These are phyloP conservation scores for Phoxinus dragarum DNA, from an alignment of 2,797 vertebrate genomes.

Conservation along the genomic window DNA sequence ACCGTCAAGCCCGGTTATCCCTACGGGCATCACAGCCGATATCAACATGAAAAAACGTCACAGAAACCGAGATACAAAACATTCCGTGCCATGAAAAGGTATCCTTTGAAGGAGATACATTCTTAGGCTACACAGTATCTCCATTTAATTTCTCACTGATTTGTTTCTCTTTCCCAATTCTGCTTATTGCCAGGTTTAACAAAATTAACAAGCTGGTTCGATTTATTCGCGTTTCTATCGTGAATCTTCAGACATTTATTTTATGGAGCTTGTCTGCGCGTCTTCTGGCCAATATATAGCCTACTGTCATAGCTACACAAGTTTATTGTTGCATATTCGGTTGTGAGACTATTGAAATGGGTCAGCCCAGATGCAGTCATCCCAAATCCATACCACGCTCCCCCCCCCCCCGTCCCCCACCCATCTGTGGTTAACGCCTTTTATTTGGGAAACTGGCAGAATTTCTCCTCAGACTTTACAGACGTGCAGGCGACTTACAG, in stretches of 20 bases:
- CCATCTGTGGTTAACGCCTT: conserved; percentile 35
- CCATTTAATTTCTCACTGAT: neutral
- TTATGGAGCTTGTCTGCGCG: conserved; percentile 65
- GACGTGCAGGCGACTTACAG: neutral
- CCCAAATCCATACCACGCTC: neutral
- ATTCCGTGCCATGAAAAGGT: conserved; percentile 17
- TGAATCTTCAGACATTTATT: conserved; percentile 63
- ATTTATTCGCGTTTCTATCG: neutral
- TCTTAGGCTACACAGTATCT: neutral
- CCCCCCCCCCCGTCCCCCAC: conserved; percentile 4
- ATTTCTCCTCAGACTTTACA: conserved; percentile 6
- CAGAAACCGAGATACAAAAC: conserved; percentile 32
- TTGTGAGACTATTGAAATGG: conserved; percentile 6
- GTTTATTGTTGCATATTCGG: neutral
- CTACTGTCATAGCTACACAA: neutral
- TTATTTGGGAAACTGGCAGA: conserved; percentile 3
- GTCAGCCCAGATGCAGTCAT: neutral
- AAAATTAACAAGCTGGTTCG: neutral
- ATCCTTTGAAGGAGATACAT: neutral
- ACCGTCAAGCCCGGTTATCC: conserved; percentile 56
- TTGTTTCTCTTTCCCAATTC: neutral
- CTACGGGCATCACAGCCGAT: conserved; percentile 58
- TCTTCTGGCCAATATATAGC: neutral
- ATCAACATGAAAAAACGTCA: conserved; percentile 51
- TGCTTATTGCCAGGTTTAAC: neutral